Evolutionary conservation across 2,888 invertebrate genomes (phyloP), one percentile per base, ranked within the genome.

Genomic region (Caradrina clavipalpis): DNA sequence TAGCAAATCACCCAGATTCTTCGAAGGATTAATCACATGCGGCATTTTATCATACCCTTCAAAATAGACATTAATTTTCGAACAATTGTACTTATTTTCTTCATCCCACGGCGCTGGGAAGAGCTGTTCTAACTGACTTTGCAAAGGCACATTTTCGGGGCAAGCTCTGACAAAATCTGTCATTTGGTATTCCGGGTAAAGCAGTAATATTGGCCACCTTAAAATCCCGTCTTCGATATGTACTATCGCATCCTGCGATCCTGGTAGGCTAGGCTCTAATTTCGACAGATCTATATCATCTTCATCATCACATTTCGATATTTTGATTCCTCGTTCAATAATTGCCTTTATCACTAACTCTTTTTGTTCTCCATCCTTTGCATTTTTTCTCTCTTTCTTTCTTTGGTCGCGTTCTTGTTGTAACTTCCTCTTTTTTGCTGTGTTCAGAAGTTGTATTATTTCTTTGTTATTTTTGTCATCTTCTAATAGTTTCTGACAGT

Each of bases 81-180:
- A 92, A 10, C 95, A 87, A 58, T 88, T 96, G 88, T 98, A 99
- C 81, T 97, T 97, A 35, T 95, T 92, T 0, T 97, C 94, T 50
- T 90, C 90, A 88, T 99, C 99, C 97, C 98, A 98, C 0, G 96
- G 96, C n/a, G 97, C 97, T 0, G 96, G 96, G 86, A 98, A 98
- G 54, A 98, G 91, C 82, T 97, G 96, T 50, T 95, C 91, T 49
- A 95, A 83, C 50, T 92, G 93, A 70, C 81, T 87, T 1, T 89
- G 90, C 90, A 96, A 97, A 96, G 96, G 93, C 0, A 96, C 96
- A 83, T 97, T 96, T 93, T 99, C 99, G 13, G 97, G 96, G 87
- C 99, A 98, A 69, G 97, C 96, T 90, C 98, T 97, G 51, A 99
- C 96, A 84, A 99, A 98, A 92, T 99, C 99, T 59, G 98, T 98